These are phyloP conservation scores for Chionomys nivalis DNA, from an alignment of 2,113 vertebrate genomes.

Conservation along the genomic window DNA sequence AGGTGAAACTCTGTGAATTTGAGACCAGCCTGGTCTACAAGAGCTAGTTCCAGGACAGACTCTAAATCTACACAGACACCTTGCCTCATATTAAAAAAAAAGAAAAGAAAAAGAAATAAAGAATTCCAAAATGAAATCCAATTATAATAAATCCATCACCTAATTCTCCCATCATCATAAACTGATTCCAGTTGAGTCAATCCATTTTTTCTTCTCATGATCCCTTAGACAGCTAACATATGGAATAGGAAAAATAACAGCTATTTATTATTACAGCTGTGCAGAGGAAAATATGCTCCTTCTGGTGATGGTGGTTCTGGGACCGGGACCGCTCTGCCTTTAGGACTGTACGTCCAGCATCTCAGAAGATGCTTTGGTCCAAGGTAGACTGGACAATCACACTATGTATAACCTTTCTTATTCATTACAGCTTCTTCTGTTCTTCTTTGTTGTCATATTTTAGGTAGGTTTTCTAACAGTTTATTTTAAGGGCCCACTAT, in stretches of 20 bases:
- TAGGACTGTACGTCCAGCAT: background rate
- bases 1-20: too few species aligned
- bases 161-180: slow-evolving; percentile 56
- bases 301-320: too few species aligned
- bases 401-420: background rate
- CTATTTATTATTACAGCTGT: background rate
- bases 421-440: background rate
- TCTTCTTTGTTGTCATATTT: background rate
- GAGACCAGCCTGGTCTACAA: too few species aligned
- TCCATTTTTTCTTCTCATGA: background rate
- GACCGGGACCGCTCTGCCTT: background rate
- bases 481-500: background rate
- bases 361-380: background rate
- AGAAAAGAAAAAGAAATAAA: too few species aligned
- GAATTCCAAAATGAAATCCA: background rate
- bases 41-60: too few species aligned
- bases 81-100: too few species aligned
- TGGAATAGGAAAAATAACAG: background rate
- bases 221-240: background rate
- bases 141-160: slow-evolving; percentile 65
- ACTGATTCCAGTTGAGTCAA: slow-evolving; percentile 37
- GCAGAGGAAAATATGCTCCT: background rate
- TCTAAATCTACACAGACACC: too few species aligned
- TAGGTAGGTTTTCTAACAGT: background rate
- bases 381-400: background rate